These are phyloP conservation scores for Melangyna quadrimaculata DNA, from an alignment of 2,888 invertebrate species.

Conservation along the genomic window DNA sequence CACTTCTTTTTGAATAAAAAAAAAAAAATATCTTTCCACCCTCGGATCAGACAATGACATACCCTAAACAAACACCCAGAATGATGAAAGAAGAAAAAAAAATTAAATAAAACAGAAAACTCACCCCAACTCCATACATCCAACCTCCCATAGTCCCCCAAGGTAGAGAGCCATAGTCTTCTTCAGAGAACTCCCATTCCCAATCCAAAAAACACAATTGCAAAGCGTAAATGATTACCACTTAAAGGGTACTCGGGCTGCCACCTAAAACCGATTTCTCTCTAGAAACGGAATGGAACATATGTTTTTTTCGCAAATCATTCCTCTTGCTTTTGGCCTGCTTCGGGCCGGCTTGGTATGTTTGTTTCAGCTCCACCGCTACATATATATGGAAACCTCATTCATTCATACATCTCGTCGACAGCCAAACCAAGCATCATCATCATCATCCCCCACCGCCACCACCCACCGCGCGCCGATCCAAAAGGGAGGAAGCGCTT, in stretches of 20 bases:
- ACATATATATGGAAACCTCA: slow-evolving; percentile 38
- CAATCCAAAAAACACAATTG: slow-evolving; percentile 78
- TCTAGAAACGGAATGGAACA: slow-evolving; percentile 74
- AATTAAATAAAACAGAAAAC: slow-evolving; percentile 18
- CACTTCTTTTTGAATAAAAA: slow-evolving; percentile 40
- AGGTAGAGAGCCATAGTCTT: not conserved
- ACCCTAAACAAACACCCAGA: slow-evolving; percentile 63
- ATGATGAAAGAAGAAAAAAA: slow-evolving; percentile 28
- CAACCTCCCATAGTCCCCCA: not conserved
- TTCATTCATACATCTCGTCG: slow-evolving; percentile 69
- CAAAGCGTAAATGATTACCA: slow-evolving; percentile 81
- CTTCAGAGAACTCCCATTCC: slow-evolving; percentile 1
- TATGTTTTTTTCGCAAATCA: slow-evolving; percentile 73
- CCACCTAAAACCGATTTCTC: slow-evolving; percentile 80
- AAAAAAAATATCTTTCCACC: slow-evolving; percentile 18
- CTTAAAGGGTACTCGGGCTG: slow-evolving; percentile 81
- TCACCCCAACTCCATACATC: slow-evolving; percentile 5
- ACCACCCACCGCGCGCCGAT: not conserved
- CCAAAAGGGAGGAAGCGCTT: slow-evolving; percentile 21
- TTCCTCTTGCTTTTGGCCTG: slow-evolving; percentile 14
- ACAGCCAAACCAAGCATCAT: slow-evolving; percentile 33
- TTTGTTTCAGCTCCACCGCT: slow-evolving; percentile 1
- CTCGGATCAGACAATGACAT: slow-evolving; percentile 62
- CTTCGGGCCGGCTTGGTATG: not conserved
- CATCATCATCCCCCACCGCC: not conserved